Evolutionary conservation across 1,140 invertebrate genomes (phyloP), one percentile per base, ranked within the genome.

Genomic region (Augochlora pura): DNA sequence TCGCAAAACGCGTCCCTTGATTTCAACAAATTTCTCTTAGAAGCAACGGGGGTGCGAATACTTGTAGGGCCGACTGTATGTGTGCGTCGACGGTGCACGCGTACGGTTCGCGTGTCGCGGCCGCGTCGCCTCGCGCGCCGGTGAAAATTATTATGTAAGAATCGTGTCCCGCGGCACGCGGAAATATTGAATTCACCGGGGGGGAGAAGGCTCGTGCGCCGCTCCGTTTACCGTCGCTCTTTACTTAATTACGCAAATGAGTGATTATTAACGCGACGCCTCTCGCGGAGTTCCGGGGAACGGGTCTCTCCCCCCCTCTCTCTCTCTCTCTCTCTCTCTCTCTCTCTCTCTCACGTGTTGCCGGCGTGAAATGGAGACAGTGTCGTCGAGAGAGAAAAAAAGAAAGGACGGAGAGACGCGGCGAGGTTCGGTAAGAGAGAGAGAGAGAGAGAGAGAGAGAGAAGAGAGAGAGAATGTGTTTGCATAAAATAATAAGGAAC

Each of bases 191-290:
- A 71, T 70, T 49, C 67, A 21, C 54, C 54, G 18, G 21, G 54
- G 18, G 8, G 4, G 5, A 21, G 52, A 23, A n/a, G 67, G 27
- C 52, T 39, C 16, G 32, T 23, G 63, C 62, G 46, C 25, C 25
- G 68, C 32, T 25, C 54, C 16, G 63, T 66, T 75, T 66, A 66
- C 38, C 4, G 59, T n/a, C 46, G 68, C 76, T 72, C 60, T 78
- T 64, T 72, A 65, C 69, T 78, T 72, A 78, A 78, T 78, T 78
- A 78, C 68, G 76, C 60, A 72, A 72, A 78, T 78, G 76, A 78
- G 76, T 70, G 76, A 78, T 78, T 78, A 78, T 78, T 72, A 65
- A 72, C 69, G 46, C 60, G 76, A 27, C 75, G 60, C 60, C 46
- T 16, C 60, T 38, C 57, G 12, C 42, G 27, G 67, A 70, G 66